Base-by-base conservation (phyloP, 2,113 vertebrate genomes). In the Gavialis gangeticus region DNA sequence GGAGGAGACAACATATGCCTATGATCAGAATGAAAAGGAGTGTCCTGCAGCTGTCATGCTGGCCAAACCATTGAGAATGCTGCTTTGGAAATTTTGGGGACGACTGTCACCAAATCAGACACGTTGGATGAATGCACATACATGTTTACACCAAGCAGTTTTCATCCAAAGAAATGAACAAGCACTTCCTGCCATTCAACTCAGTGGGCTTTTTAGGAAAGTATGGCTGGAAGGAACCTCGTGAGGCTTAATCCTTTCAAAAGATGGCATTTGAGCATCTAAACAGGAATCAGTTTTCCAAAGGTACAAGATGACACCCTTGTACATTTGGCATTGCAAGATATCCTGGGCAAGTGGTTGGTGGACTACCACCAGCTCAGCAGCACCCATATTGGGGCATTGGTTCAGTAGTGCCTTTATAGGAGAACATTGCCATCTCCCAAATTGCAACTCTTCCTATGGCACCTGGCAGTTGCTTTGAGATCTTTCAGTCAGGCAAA, bases 71-170 rank as follows among this genome's bases (percentile, higher is more conserved):
- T 37, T 13, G 18, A 88, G 84, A 57, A 81, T 73, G 4, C 81
- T 96, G 30, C 84, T 93, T 90, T 90, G 22, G 67, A 83, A 55
- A 46, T 46, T 46, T 89, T 27, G 54, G 90, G 82, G 54, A 89
- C 87, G 90, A 87, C 82, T 67, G 55, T 28, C 58, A 46, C 24
- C 24, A n/a, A 21, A 71, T 71, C 30, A 71, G 21, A 46, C 28
- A 88, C 15, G 66, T 85, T 57, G 79, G 62, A 83, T n/a, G 88
- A 83, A 90, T 89, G 28, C 18, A 82, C 34, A 46, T 24, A 62
- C 92, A 57, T 82, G 75, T 84, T 84, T 89, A 60, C 67, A 37
- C 22, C 15, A 10, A 88, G 77, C 69, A 91, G 37, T 58, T 85
- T 84, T 76, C 30, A 77, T 77, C 27, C 19, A 57, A 60, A 27